These are phyloP conservation scores for Coracopsis vasa DNA, from an alignment of 2,113 vertebrate species.

Conservation along the genomic window DNA sequence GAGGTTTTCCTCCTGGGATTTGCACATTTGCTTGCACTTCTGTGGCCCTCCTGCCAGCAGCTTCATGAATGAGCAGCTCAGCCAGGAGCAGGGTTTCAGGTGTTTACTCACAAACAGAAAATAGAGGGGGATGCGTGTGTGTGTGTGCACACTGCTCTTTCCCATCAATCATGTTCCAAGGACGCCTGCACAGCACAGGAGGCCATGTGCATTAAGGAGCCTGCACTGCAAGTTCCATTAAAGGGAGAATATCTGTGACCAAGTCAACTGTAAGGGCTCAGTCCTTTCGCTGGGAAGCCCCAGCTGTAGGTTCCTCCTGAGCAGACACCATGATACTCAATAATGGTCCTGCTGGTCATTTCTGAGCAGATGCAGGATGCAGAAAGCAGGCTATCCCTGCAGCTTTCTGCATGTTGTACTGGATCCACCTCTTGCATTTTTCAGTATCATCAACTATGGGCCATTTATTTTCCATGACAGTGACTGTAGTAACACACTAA, in stretches of 20 bases:
- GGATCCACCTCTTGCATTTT: background rate
- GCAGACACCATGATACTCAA: rapidly evolving
- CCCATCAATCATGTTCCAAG: background rate
- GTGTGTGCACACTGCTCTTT: background rate
- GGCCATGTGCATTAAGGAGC: background rate
- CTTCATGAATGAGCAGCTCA: background rate
- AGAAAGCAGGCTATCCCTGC: background rate
- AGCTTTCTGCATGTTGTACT: background rate
- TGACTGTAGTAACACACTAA: background rate
- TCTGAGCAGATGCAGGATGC: background rate
- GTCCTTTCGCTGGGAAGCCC: background rate
- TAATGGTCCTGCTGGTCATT: background rate
- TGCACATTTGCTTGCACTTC: background rate
- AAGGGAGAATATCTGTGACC: background rate
- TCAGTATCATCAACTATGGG: background rate
- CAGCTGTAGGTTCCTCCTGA: background rate
- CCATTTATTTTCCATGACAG: background rate
- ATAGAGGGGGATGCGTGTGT: too few species aligned
- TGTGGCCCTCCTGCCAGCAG: background rate
- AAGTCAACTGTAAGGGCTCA: background rate
- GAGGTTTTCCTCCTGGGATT: background rate
- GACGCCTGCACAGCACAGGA: background rate
- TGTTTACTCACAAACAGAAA: background rate
- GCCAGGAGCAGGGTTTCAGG: background rate
- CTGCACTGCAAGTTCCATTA: background rate